Conservation (phyloP, 2,797 vertebrate species). For the Amblyopsis hoosieri region DNA sequence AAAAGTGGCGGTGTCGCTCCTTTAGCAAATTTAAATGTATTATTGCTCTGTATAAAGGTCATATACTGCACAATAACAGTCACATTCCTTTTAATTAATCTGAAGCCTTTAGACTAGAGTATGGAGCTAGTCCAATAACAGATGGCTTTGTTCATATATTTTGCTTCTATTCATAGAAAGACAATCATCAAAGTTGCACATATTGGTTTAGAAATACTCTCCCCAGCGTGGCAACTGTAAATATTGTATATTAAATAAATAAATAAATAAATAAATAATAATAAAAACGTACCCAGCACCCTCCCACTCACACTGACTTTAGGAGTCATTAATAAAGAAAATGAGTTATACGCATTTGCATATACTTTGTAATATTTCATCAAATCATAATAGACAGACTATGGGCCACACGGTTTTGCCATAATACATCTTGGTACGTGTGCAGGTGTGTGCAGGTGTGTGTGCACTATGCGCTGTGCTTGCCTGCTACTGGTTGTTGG, state of each 20-base stretch:
- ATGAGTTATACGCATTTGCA: constrained; percentile 23
- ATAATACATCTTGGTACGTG: not conserved
- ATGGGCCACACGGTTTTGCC: constrained; percentile 16
- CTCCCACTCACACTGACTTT: constrained; percentile 22
- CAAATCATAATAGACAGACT: constrained; percentile 47
- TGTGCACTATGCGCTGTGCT: constrained; percentile 20
- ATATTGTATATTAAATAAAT: too few species aligned
- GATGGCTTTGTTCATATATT: constrained; percentile 55
- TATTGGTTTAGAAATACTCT: constrained; percentile 36
- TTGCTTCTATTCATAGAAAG: constrained; percentile 39
- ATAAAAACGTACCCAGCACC: too few species aligned
- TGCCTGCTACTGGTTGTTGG: not conserved
- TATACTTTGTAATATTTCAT: constrained; percentile 42
- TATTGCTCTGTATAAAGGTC: too few species aligned
- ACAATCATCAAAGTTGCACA: constrained; percentile 44
- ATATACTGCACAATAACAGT: not conserved
- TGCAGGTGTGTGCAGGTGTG: not conserved
- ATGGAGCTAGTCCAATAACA: constrained; percentile 57
- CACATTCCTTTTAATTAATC: constrained; percentile 2
- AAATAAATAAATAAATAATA: too few species aligned
- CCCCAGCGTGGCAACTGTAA: constrained; percentile 1
- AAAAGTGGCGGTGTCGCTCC: too few species aligned
- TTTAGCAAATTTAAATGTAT: too few species aligned
- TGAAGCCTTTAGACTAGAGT: constrained; percentile 45
- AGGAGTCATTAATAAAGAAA: constrained; percentile 46